These are phyloP conservation scores for Pachyseris speciosa DNA, from an alignment of 64 coral and sea anemone genomes.

Conservation along the genomic window DNA sequence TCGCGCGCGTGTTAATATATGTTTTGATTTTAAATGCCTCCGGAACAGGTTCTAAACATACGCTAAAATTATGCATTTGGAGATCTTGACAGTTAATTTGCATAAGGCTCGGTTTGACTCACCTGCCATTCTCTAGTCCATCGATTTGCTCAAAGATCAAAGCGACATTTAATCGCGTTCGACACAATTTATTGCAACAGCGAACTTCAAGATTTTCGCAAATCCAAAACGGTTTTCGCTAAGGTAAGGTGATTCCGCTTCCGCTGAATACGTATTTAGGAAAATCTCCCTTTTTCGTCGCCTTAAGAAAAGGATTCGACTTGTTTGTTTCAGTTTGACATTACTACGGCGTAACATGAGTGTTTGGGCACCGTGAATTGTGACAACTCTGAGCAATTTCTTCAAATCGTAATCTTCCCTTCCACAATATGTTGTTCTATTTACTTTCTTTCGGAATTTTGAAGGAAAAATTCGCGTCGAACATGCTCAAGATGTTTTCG, in stretches of 20 bases:
- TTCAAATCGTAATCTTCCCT: not conserved
- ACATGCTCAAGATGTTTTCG: slow-evolving; percentile 1
- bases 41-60: not conserved
- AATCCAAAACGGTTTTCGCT: not conserved
- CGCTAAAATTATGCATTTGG: slow-evolving; percentile 26
- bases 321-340: slow-evolving; percentile 31
- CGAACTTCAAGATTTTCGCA: not conserved
- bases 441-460: not conserved
- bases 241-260: not conserved
- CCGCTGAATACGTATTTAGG: not conserved
- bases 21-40: slow-evolving; percentile 19
- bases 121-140: slow-evolving; percentile 25
- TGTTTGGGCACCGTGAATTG: not conserved
- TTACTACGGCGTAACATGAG: slow-evolving; percentile 13
- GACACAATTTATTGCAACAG: not conserved
- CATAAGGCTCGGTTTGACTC: slow-evolving; percentile 49
- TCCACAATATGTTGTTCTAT: not conserved
- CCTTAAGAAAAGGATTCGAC: not conserved
- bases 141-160: slow-evolving; percentile 55
- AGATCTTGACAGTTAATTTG: slow-evolving; percentile 47
- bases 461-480: not conserved
- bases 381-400: not conserved
- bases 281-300: not conserved
- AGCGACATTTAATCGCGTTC: slow-evolving; percentile 39
- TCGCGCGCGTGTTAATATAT: not conserved